Evolutionary conservation across 2,113 vertebrate species (phyloP).

Genomic region (Montifringilla adamsi): DNA sequence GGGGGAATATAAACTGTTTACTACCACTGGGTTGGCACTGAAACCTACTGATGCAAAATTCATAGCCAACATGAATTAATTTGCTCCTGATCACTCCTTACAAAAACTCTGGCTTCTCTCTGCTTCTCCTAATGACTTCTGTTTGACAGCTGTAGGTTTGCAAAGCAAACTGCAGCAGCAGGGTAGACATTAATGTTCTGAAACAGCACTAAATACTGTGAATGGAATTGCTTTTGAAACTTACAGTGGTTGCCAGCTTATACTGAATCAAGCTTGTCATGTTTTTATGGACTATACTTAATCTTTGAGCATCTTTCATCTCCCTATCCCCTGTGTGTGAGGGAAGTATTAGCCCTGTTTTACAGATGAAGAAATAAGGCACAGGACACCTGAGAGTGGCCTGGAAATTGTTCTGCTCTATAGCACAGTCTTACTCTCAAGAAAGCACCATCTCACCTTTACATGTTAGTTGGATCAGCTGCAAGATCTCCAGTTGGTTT

Average conservation of each 20-base stretch:
- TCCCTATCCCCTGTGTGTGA: neutral
- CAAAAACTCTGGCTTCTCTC: neutral
- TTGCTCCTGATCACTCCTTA: neutral
- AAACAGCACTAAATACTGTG: neutral
- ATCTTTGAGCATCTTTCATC: neutral
- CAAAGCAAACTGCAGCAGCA: neutral
- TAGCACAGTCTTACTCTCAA: neutral
- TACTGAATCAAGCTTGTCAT: neutral
- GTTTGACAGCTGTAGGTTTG: neutral
- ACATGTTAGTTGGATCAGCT: neutral
- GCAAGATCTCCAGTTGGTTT: neutral
- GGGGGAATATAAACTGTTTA: neutral
- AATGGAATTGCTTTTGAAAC: neutral
- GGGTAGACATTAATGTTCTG: neutral
- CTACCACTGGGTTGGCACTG: neutral
- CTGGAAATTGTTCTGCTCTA: neutral
- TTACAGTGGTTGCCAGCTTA: neutral
- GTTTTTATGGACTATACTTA: neutral
- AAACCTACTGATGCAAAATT: conserved; percentile 11
- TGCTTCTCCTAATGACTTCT: neutral
- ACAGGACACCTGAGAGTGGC: neutral
- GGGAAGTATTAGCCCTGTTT: neutral
- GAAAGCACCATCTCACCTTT: neutral
- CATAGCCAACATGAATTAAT: neutral
- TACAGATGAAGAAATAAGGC: neutral